phyloP scores from a whole-genome alignment of 2,888 invertebrate genomes.

The Sphaeridia pumilis region DNA sequence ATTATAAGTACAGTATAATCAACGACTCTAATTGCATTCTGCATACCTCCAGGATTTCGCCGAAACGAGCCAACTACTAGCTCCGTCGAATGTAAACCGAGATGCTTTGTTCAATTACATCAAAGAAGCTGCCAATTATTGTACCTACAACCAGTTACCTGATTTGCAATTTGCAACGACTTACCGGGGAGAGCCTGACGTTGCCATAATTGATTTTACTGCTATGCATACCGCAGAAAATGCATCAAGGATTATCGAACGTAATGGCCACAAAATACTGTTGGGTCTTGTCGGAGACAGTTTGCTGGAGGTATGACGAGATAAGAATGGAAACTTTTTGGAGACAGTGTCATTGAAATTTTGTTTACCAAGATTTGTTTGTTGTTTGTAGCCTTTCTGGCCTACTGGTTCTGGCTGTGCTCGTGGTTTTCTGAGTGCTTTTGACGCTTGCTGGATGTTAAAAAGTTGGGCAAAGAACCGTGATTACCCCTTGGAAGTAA shows the following conservation, averaged over 20 bases:
- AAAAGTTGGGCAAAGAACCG: constrained; percentile 42
- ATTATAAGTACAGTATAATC: too few species aligned
- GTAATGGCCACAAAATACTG: constrained; percentile 41
- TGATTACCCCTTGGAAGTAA: constrained; percentile 39
- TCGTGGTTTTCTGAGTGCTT: constrained; percentile 46
- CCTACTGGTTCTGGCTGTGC: constrained; percentile 49
- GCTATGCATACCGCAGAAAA: constrained; percentile 46
- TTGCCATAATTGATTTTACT: constrained; percentile 49
- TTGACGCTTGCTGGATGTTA: constrained; percentile 48
- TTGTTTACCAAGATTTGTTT: not conserved
- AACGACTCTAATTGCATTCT: not conserved
- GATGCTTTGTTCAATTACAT: constrained; percentile 43
- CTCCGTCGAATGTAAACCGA: constrained; percentile 44
- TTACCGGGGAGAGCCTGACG: constrained; percentile 45
- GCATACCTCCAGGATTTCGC: constrained; percentile 40
- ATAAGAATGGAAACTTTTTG: not conserved
- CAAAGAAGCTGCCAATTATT: constrained; percentile 44
- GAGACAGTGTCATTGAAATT: not conserved
- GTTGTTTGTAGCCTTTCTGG: constrained; percentile 42
- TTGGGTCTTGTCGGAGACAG: constrained; percentile 46
- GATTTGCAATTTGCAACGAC: constrained; percentile 45
- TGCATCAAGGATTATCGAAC: constrained; percentile 42
- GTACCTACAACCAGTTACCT: constrained; percentile 38
- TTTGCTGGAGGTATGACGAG: constrained; percentile 42
- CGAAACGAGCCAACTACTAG: constrained; percentile 43